Evolutionary conservation across 2,113 vertebrate species (phyloP).

Genomic region (Pangasianodon hypophthalmus): DNA sequence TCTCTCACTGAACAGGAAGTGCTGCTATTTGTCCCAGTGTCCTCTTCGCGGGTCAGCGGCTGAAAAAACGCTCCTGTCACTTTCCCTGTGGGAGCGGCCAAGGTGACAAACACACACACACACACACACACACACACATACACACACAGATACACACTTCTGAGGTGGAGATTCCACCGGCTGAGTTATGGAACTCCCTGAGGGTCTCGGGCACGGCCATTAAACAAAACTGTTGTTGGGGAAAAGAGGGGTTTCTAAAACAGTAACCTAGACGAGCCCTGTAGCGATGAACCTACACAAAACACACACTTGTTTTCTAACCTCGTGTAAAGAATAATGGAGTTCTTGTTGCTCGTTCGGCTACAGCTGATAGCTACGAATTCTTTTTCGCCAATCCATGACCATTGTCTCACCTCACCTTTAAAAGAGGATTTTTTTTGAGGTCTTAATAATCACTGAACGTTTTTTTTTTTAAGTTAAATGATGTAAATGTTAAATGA

Average conservation of each 20-base stretch:
- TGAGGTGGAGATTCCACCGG: constrained; percentile 52
- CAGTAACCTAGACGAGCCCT: constrained; percentile 53
- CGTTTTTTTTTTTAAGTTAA: background rate
- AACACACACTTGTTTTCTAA: constrained; percentile 52
- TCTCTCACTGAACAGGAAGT: constrained; percentile 49
- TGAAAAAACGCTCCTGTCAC: constrained; percentile 74
- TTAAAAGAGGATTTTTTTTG: background rate
- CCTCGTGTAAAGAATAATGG: background rate
- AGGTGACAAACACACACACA: constrained; percentile 65
- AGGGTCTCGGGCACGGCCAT: constrained; percentile 36
- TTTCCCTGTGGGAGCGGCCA: constrained; percentile 69
- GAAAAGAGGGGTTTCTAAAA: constrained; percentile 43
- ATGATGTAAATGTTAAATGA: no score
- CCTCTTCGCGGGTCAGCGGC: constrained; percentile 73
- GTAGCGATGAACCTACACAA: constrained; percentile 59
- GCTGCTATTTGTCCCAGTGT: constrained; percentile 62
- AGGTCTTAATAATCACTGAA: background rate
- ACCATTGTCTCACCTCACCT: background rate
- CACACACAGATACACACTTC: constrained; percentile 66
- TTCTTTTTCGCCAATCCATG: background rate
- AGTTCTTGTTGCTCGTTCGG: background rate
- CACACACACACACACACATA: constrained; percentile 68
- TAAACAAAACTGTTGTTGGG: constrained; percentile 48
- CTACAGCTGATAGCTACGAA: background rate
- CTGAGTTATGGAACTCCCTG: constrained; percentile 49